Evolutionary conservation across 1,140 invertebrate species (phyloP), one percentile per base, ranked within the genome.

Genomic region (Octopus sinensis): DNA sequence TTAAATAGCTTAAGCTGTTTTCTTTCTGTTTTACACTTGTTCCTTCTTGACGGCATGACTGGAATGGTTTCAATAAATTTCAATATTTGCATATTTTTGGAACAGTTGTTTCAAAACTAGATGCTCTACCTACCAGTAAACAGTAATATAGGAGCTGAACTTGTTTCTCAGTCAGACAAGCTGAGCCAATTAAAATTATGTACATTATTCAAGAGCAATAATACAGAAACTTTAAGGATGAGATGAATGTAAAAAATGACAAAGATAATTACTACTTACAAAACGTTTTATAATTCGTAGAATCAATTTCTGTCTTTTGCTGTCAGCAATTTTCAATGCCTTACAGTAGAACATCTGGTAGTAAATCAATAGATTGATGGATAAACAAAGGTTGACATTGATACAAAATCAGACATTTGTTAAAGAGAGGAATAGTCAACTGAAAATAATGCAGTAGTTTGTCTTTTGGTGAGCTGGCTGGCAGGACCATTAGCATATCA

Each of bases 271-370:
- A 82, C 53, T 53, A 80, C 87, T 84, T 85, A 90, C 88, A 86
- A 91, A 80, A 87, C 90, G 84, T 82, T 91, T 91, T 53, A 91
- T 88, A 23, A 91, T 86, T 73, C 90, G 79, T 6, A 91, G 84
- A 17, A 91, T 79, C 80, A 90, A 85, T 84, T 91, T 91, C 84
- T 91, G 90, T 83, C 89, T 90, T 82, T 89, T 90, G 17, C 85
- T 84, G 83, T 91, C 88, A 76, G 88, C 84, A 77, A 86, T 86
- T 79, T 85, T 86, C 75, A 91, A 82, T 13, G 86, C 86, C 80
- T 88, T 86, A 76, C 87, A 88, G 85, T 90, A 91, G 79, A 83
- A 90, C 30, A 87, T 86, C 90, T 90, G 84, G 30, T 43, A 43
- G 30, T 43, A 43, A 43, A 43, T 43, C 30, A 43, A 43, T 43